Percentiles rank a stretch among this genome's conserved stretches.
Conservation (phyloP, 2,113 vertebrate genomes). For the Mola mola region DNA sequence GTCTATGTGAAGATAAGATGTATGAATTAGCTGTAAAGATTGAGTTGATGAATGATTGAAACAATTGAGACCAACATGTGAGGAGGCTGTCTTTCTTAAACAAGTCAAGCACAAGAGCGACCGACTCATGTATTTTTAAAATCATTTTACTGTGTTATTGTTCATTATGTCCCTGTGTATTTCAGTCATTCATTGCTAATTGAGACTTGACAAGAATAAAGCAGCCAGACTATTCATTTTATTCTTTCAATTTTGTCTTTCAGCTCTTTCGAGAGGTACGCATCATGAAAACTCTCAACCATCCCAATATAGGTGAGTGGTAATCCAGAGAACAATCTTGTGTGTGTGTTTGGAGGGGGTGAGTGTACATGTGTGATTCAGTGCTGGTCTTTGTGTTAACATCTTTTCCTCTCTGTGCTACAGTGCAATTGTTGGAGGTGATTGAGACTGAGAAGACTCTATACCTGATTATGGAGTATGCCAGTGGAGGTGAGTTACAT, state of each 20-base stretch:
- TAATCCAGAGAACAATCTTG: fast-evolving
- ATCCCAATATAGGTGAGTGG: constrained; percentile 90
- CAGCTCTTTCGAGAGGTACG: constrained; percentile 91
- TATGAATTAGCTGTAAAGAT: constrained; percentile 7
- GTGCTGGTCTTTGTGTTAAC: constrained; percentile 6
- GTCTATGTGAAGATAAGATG: background rate
- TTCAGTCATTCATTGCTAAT: background rate
- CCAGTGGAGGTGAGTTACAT: constrained; percentile 85
- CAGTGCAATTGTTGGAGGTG: constrained; percentile 91
- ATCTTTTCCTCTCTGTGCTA: constrained; percentile 25
- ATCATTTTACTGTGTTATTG: background rate
- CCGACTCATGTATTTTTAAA: background rate
- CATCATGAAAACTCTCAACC: constrained; percentile 91
- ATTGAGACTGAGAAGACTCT: constrained; percentile 90
- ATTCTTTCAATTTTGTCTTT: background rate
- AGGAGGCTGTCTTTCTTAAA: background rate
- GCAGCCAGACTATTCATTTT: background rate
- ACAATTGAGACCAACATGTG: background rate
- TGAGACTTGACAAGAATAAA: background rate
- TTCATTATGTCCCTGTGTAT: background rate
- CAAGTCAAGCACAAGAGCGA: background rate
- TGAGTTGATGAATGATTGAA: background rate
- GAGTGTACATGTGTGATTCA: background rate
- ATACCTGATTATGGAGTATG: constrained; percentile 92
- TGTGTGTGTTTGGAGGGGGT: background rate